phyloP scores from a whole-genome alignment of 2,113 vertebrate genomes.

The Sylvia atricapilla region DNA sequence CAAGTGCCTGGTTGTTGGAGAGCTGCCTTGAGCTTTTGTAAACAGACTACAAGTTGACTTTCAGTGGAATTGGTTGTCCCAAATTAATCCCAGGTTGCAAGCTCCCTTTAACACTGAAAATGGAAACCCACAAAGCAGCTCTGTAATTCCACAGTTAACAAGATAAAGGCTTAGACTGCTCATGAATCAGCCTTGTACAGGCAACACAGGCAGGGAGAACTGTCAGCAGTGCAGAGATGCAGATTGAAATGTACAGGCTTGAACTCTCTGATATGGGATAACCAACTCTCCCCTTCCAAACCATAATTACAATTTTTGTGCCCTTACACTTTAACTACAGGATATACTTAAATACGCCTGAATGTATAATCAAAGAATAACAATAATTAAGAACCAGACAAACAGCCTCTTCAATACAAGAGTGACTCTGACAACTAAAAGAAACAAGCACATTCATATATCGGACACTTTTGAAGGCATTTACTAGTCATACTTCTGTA shows the following conservation, averaged over 20 bases:
- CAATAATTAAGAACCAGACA: not conserved
- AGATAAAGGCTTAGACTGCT: not conserved
- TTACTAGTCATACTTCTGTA: not conserved
- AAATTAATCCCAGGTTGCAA: not conserved
- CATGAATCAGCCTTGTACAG: not conserved
- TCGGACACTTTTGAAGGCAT: not conserved
- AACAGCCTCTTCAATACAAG: not conserved
- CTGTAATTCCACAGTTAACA: not conserved
- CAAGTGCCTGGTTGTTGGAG: not conserved
- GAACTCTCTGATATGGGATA: not conserved
- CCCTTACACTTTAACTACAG: not conserved
- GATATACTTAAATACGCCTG: not conserved
- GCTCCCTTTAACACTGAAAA: not conserved
- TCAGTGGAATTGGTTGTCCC: not conserved
- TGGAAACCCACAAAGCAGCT: constrained; percentile 1
- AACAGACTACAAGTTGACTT: not conserved
- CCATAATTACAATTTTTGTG: not conserved
- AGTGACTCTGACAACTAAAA: not conserved
- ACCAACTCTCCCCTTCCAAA: not conserved
- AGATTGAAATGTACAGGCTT: not conserved
- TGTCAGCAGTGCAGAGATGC: not conserved
- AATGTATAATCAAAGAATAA: not conserved
- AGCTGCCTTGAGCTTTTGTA: not conserved
- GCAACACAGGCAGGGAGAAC: not conserved
- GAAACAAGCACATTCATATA: not conserved